phyloP scores from a whole-genome alignment of 2,113 vertebrate genomes.

The Aptenodytes patagonicus region DNA sequence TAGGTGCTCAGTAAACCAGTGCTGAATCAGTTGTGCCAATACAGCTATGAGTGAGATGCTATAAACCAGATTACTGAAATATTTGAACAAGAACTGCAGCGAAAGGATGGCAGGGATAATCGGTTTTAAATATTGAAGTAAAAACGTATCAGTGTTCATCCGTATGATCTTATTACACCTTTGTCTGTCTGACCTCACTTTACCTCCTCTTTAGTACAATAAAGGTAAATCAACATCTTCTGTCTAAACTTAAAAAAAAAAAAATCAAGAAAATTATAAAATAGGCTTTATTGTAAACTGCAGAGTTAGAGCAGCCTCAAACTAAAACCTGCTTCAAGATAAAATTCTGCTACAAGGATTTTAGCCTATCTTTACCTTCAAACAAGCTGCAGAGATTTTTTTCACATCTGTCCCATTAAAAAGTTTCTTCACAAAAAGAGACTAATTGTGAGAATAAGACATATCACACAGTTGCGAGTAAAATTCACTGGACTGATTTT shows the following conservation, averaged over 20 bases:
- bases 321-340: not conserved
- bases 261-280: not conserved
- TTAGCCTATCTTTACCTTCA: not conserved
- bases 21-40: not conserved
- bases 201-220: not conserved
- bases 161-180: rapidly evolving
- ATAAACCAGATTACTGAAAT: not conserved
- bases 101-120: not conserved
- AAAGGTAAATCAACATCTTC: not conserved
- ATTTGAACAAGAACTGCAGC: not conserved
- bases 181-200: not conserved
- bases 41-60: not conserved
- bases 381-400: not conserved
- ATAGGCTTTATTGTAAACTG: not conserved
- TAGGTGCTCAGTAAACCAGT: not conserved
- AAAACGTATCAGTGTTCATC: not conserved
- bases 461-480: rapidly evolving
- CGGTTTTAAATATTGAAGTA: rapidly evolving
- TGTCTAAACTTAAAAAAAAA: not conserved
- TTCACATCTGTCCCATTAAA: not conserved
- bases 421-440: not conserved
- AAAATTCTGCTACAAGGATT: not conserved
- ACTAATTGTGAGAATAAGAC: rapidly evolving
- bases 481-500: not conserved
- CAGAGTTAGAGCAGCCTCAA: not conserved